Evolutionary conservation across 37 sponge, comb jelly and placozoan genomes (phyloP).

Genomic region (Hexactinellida sp.): DNA sequence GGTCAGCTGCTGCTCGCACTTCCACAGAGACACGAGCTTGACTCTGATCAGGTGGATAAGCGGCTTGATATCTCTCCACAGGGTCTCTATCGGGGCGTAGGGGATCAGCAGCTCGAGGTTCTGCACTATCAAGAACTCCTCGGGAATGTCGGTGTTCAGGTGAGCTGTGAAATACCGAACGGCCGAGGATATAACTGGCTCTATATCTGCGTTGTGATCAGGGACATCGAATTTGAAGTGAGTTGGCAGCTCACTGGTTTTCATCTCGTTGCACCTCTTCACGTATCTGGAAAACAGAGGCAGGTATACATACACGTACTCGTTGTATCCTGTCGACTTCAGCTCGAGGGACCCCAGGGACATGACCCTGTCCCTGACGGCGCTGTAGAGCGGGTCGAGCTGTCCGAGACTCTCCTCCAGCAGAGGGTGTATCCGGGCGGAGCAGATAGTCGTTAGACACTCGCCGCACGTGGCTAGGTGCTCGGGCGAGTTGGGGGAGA

Average conservation of each 20-base stretch:
- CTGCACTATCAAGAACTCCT: not conserved
- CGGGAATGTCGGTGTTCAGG: not conserved
- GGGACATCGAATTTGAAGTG: not conserved
- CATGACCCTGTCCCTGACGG: not conserved
- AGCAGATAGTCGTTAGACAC: constrained; percentile 4
- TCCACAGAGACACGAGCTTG: not conserved
- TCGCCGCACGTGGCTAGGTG: not conserved
- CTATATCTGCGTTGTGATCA: not conserved
- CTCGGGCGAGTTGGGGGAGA: not conserved
- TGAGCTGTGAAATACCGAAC: not conserved
- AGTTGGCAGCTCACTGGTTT: not conserved
- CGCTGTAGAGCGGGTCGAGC: not conserved
- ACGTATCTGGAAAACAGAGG: not conserved
- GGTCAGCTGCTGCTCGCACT: not conserved
- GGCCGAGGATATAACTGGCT: not conserved
- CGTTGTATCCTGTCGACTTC: not conserved
- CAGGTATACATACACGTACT: not conserved
- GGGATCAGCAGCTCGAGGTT: not conserved
- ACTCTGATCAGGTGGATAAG: not conserved
- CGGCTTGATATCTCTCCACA: not conserved
- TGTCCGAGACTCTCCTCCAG: not conserved
- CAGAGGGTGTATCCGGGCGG: not conserved
- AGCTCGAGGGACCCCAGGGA: not conserved
- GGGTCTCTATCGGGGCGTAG: not conserved
- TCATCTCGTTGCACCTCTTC: not conserved